Conservation (phyloP, 2,888 invertebrate species). For the Chrysodeixis includens region DNA sequence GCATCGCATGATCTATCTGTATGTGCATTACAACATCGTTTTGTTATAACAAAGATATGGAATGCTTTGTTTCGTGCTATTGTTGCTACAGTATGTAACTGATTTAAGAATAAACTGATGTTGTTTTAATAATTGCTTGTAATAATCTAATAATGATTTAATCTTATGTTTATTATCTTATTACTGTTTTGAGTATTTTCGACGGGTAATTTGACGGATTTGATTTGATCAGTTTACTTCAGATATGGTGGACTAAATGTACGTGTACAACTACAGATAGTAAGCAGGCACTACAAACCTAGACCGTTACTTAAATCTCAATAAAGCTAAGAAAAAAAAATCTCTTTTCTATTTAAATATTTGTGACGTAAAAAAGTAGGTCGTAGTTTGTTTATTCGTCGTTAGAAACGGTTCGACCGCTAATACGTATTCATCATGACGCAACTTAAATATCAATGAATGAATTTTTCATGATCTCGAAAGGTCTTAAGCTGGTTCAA, state of each 20-base stretch:
- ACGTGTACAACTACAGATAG: too few relatives aligned
- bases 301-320: too few relatives aligned
- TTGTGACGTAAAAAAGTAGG: not conserved
- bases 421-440: constrained; percentile 25
- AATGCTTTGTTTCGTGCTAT: constrained; percentile 17
- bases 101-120: not conserved
- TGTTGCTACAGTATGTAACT: constrained; percentile 1
- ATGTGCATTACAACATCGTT: constrained; percentile 36
- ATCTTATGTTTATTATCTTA: too few relatives aligned
- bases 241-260: too few relatives aligned
- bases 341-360: too few relatives aligned
- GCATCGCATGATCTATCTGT: constrained; percentile 40
- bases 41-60: constrained; percentile 16
- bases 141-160: too few relatives aligned
- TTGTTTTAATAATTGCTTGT: too few relatives aligned
- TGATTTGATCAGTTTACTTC: too few relatives aligned
- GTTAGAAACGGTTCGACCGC: constrained; percentile 17
- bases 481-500: constrained; percentile 35
- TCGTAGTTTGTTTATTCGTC: constrained; percentile 26
- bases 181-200: too few relatives aligned
- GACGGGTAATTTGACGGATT: too few relatives aligned
- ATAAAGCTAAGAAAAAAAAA: too few relatives aligned
- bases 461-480: constrained; percentile 51
- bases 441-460: constrained; percentile 45
- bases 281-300: too few relatives aligned